phyloP scores from a whole-genome alignment of 1,140 invertebrate species.

The Dufourea novaeangliae region DNA sequence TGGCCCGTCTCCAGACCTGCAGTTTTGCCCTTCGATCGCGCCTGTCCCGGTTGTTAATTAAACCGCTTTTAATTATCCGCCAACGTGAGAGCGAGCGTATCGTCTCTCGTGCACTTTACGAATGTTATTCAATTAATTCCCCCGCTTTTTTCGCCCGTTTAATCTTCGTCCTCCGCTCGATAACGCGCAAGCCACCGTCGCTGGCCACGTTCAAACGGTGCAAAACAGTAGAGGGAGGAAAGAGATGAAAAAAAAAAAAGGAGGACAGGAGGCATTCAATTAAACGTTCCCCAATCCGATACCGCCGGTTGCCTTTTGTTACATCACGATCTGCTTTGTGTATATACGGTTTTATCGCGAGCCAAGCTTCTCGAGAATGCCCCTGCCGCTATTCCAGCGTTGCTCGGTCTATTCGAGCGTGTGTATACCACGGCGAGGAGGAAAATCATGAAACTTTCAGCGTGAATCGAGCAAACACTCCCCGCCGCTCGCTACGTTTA shows the following conservation, averaged over 20 bases:
- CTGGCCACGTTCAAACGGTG: neutral
- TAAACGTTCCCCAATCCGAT: slow-evolving; percentile 11
- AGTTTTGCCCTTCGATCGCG: slow-evolving; percentile 47
- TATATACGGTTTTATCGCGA: slow-evolving; percentile 5
- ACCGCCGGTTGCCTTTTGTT: slow-evolving; percentile 26
- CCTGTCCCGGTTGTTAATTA: slow-evolving; percentile 28
- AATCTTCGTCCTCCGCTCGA: neutral
- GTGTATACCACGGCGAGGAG: neutral
- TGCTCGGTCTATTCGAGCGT: neutral
- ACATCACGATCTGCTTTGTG: neutral
- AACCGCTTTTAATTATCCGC: slow-evolving; percentile 42
- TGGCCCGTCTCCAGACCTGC: slow-evolving; percentile 49
- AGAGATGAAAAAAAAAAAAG: neutral
- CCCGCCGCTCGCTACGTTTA: neutral
- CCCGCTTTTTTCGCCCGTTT: neutral
- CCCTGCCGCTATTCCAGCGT: neutral
- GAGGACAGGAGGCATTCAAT: slow-evolving; percentile 14
- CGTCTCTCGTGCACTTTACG: neutral
- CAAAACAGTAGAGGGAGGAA: neutral
- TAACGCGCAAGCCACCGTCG: no score
- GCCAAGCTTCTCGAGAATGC: neutral
- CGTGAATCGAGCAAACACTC: neutral
- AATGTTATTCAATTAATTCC: neutral
- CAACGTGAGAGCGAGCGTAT: neutral
- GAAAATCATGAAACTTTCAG: slow-evolving; percentile 25